A percentile compares a stretch with the other conserved stretches of the same genome.
Evolutionary conservation across 2,113 vertebrate genomes (phyloP).

Genomic region (Ptilonorhynchus violaceus): DNA sequence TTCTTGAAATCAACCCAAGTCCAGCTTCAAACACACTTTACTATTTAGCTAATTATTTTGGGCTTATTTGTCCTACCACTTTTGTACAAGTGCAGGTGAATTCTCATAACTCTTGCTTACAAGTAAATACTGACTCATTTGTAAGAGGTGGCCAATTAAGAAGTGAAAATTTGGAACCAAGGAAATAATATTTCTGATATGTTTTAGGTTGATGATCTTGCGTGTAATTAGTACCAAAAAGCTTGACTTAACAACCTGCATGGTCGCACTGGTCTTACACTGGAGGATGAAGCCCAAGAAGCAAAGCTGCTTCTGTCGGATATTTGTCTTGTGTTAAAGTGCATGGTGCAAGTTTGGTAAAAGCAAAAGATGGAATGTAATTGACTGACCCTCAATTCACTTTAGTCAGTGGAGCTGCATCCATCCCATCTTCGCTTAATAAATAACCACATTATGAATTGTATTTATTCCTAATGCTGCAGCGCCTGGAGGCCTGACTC

Average conservation of each 20-base stretch:
- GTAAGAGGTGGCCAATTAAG: neutral
- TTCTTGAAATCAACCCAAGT: neutral
- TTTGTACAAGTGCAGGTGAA: neutral
- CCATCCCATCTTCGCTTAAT: neutral
- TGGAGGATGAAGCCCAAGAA: neutral
- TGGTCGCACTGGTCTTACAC: neutral
- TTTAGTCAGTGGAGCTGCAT: neutral
- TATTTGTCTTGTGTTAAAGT: neutral
- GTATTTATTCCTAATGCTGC: neutral
- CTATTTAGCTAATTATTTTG: neutral
- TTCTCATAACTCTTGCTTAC: neutral
- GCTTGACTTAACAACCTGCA: neutral
- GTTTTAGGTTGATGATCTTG: neutral
- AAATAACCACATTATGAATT: neutral
- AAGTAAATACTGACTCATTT: neutral
- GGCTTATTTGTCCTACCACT: neutral
- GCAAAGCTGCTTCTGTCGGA: neutral
- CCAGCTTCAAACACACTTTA: neutral
- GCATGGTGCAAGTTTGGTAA: neutral
- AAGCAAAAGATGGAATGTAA: neutral
- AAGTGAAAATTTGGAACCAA: neutral
- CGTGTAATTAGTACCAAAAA: neutral
- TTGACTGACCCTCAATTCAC: neutral
- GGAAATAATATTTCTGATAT: neutral
- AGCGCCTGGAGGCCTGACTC: rapidly evolving